These are phyloP conservation scores for Zosterops japonicus DNA, from an alignment of 2,113 vertebrate genomes.

Conservation along the genomic window DNA sequence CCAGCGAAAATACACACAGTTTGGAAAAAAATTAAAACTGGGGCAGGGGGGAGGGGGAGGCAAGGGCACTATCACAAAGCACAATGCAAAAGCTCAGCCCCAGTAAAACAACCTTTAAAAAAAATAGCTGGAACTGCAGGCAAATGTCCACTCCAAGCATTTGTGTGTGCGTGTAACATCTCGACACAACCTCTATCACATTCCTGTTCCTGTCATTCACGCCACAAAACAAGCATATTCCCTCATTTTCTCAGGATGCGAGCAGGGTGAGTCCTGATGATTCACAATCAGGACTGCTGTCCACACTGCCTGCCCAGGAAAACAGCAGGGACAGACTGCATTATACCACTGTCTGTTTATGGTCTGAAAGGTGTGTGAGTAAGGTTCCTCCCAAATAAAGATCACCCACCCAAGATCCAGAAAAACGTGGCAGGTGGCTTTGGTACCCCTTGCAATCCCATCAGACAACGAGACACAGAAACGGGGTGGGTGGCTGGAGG, in stretches of 20 bases:
- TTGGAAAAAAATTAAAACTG: neutral
- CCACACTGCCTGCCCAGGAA: neutral
- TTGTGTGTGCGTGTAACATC: neutral
- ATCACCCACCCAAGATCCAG: neutral
- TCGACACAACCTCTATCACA: neutral
- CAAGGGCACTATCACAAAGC: neutral
- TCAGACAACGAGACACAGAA: neutral
- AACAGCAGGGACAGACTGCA: conserved; percentile 14
- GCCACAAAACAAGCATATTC: neutral
- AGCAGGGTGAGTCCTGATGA: neutral
- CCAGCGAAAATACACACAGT: neutral
- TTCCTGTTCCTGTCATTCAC: neutral
- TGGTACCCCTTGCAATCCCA: neutral
- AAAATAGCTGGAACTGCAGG: neutral
- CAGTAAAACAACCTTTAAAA: neutral
- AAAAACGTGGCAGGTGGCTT: neutral
- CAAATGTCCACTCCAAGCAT: neutral
- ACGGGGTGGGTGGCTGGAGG: neutral
- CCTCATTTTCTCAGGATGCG: neutral
- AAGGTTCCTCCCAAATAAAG: neutral
- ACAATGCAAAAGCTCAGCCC: conserved; percentile 5
- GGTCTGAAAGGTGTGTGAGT: neutral
- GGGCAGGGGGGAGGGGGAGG: neutral
- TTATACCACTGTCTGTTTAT: neutral
- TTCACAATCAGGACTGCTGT: neutral